Percentiles rank a stretch among this genome's conserved stretches.
Conservation (phyloP, 2,888 invertebrate species). For the Trichopria drosophilae region DNA sequence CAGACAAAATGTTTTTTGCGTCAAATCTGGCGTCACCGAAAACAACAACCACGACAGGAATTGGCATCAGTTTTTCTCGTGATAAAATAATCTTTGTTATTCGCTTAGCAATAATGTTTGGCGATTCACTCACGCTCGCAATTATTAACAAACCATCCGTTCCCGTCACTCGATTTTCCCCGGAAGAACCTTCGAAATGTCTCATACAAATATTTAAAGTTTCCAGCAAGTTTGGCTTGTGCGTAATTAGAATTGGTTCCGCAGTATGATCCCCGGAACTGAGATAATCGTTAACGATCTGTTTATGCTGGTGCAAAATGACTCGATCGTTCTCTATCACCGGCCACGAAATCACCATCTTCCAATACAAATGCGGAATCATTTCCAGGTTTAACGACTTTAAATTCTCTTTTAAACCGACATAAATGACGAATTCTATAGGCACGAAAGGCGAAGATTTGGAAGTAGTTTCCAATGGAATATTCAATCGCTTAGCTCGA, state of each 20-base stretch:
- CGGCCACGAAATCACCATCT: constrained; percentile 66
- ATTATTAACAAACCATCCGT: constrained; percentile 52
- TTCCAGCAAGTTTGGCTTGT: constrained; percentile 47
- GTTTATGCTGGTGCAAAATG: constrained; percentile 59
- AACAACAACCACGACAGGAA: constrained; percentile 49
- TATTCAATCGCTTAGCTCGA: constrained; percentile 2
- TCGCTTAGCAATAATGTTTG: constrained; percentile 40
- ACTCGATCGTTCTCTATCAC: constrained; percentile 59
- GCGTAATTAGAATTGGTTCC: constrained; percentile 47
- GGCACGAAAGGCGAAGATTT: too few relatives aligned
- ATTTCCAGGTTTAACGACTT: constrained; percentile 57
- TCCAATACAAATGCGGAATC: constrained; percentile 64
- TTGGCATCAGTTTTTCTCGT: constrained; percentile 47
- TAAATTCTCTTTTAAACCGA: constrained; percentile 61
- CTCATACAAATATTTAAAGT: constrained; percentile 50
- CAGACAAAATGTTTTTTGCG: constrained; percentile 32
- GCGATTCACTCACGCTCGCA: constrained; percentile 43
- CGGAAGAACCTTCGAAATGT: constrained; percentile 46
- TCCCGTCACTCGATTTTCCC: constrained; percentile 43
- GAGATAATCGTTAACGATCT: constrained; percentile 60
- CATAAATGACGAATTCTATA: constrained; percentile 58
- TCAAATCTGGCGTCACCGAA: constrained; percentile 37
- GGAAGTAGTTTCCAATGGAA: too few relatives aligned
- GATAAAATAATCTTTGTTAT: constrained; percentile 47
- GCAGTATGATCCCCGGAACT: constrained; percentile 51